A percentile compares a stretch with the other conserved stretches of the same genome.
These are phyloP conservation scores for Goniozus legneri DNA, from an alignment of 1,140 invertebrate genomes.

Conservation along the genomic window DNA sequence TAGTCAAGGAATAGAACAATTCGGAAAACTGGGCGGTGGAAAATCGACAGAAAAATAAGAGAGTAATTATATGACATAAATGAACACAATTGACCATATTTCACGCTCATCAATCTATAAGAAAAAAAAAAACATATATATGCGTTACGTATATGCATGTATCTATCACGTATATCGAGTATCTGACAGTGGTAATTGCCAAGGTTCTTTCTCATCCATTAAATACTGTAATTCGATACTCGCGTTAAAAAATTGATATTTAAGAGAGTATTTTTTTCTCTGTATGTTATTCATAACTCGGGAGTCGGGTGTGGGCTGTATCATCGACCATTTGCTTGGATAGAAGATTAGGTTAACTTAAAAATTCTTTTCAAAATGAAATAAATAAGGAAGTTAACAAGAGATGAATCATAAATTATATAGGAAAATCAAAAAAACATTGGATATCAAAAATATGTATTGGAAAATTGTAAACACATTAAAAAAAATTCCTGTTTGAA, in stretches of 20 bases:
- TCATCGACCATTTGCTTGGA: too few relatives aligned
- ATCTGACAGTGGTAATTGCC: not conserved
- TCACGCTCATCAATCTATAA: not conserved
- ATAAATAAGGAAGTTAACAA: not conserved
- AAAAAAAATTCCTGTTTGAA: too few relatives aligned
- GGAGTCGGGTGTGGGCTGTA: too few relatives aligned
- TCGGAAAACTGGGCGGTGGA: too few relatives aligned
- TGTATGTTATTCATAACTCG: not conserved
- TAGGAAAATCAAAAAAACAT: not conserved
- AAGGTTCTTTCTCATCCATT: not conserved
- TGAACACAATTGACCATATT: not conserved
- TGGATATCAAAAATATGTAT: not conserved
- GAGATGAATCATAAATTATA: not conserved
- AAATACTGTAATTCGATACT: not conserved
- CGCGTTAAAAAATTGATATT: not conserved
- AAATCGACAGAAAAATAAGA: too few relatives aligned
- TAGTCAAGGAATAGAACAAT: constrained; percentile 5
- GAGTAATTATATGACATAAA: not conserved
- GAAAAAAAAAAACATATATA: too few relatives aligned
- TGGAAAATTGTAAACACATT: not conserved
- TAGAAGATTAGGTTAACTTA: too few relatives aligned
- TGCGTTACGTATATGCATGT: too few relatives aligned
- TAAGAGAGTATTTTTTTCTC: not conserved
- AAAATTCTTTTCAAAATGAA: not conserved
- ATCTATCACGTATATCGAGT: not conserved